Conservation (phyloP, 2,797 vertebrate species). For the Kryptopterus vitreolus region DNA sequence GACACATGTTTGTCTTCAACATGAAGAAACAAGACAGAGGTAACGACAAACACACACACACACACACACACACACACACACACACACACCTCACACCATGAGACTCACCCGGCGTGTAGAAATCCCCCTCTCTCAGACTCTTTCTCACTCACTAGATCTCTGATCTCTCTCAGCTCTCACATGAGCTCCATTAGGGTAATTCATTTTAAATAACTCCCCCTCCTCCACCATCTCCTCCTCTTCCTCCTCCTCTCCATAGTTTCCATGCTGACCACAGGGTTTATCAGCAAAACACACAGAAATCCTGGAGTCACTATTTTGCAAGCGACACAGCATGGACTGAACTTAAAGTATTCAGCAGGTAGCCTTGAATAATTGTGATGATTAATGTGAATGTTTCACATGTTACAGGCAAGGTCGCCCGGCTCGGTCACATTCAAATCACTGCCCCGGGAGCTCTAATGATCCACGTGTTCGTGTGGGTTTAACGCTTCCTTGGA, state of each 20-base stretch:
- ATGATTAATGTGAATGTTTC: too few relatives aligned
- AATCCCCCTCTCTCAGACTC: not conserved
- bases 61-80: not conserved
- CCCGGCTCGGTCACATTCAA: too few relatives aligned
- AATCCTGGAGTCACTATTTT: not conserved
- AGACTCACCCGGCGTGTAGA: constrained; percentile 4
- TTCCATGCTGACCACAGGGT: not conserved
- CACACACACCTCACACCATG: too few relatives aligned
- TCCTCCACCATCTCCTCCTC: not conserved
- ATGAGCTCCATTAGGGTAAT: constrained; percentile 47
- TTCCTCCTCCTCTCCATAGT: not conserved
- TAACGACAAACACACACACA: not conserved
- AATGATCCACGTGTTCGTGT: not conserved
- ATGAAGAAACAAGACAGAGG: too few relatives aligned
- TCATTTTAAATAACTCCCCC: not conserved
- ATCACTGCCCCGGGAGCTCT: not conserved
- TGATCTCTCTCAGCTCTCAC: constrained; percentile 29
- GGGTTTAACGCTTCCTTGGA: not conserved
- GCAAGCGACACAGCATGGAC: too few relatives aligned
- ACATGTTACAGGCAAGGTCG: too few relatives aligned
- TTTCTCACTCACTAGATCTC: not conserved
- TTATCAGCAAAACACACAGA: not conserved
- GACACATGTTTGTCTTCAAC: too few relatives aligned
- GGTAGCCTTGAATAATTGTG: too few relatives aligned
- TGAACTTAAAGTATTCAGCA: too few relatives aligned